A percentile compares a stretch with the other conserved stretches of the same genome.
phyloP scores from a whole-genome alignment of 92 coral and sea anemone genomes.

The Phymanthus crucifer region DNA sequence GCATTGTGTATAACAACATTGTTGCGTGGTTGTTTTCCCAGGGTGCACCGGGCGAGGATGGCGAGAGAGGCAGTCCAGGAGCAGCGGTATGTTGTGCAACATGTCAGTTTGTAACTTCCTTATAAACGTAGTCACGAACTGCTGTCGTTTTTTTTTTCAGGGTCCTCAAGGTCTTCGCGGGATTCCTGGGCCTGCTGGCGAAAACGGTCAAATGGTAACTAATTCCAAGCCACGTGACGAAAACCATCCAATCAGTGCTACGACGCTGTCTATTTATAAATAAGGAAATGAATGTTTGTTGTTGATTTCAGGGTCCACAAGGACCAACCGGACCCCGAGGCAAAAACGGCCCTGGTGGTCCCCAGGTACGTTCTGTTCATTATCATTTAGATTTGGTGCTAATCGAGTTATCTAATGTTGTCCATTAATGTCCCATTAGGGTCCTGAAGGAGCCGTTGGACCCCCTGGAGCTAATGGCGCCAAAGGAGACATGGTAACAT shows the following conservation, averaged over 20 bases:
- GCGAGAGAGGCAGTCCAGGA: conserved; percentile 19
- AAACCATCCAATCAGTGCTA: too few species aligned
- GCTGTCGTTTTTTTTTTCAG: conserved; percentile 29
- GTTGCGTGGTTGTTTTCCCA: not conserved
- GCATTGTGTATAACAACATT: not conserved
- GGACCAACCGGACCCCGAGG: conserved; percentile 50
- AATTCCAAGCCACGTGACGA: too few species aligned
- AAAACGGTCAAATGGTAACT: conserved; percentile 52
- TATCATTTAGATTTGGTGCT: not conserved
- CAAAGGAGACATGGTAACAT: conserved; percentile 47
- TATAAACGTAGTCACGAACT: not conserved
- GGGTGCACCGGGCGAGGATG: conserved; percentile 32
- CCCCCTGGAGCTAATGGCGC: conserved; percentile 45
- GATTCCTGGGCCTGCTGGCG: conserved; percentile 50
- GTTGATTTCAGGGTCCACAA: conserved; percentile 23
- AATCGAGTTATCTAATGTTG: not conserved
- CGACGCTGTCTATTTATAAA: too few species aligned
- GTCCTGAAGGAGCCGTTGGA: conserved; percentile 58
- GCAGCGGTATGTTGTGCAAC: conserved; percentile 19
- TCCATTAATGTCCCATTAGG: conserved; percentile 28
- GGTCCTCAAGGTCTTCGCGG: conserved; percentile 56
- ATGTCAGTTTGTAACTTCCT: not conserved
- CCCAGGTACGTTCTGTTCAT: conserved; percentile 35
- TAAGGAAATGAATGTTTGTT: not conserved
- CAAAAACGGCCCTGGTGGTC: conserved; percentile 53